Evolutionary conservation across 2,888 invertebrate genomes (phyloP).

Genomic region (Malachius bipustulatus): DNA sequence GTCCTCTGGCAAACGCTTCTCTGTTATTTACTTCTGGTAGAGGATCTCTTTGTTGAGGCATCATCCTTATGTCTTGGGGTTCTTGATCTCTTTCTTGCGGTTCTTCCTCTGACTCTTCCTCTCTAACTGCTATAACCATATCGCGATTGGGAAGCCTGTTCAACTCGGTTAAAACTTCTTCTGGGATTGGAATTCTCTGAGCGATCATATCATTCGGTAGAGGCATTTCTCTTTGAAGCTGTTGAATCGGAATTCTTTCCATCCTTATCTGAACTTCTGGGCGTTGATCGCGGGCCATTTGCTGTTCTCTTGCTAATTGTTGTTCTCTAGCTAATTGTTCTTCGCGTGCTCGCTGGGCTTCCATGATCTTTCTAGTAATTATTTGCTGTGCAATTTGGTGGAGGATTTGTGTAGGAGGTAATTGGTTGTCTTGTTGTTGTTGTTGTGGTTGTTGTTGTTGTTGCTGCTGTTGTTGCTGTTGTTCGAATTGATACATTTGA

Average conservation of each 20-base stretch:
- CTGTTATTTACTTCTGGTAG: slow-evolving; percentile 34
- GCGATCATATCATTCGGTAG: too few relatives aligned
- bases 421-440: slow-evolving; percentile 23
- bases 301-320: slow-evolving; percentile 25
- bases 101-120: slow-evolving; percentile 21
- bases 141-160: slow-evolving; percentile 35
- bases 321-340: slow-evolving; percentile 27
- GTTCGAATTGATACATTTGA: slow-evolving; percentile 20
- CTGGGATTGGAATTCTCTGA: slow-evolving; percentile 40
- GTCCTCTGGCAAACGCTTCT: slow-evolving; percentile 32
- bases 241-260: neutral
- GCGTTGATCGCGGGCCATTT: slow-evolving; percentile 10
- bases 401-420: slow-evolving; percentile 35
- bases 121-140: slow-evolving; percentile 32
- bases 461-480: slow-evolving; percentile 31
- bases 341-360: slow-evolving; percentile 30
- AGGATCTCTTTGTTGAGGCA: slow-evolving; percentile 32
- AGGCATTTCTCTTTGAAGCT: too few relatives aligned
- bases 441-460: slow-evolving; percentile 26
- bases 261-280: slow-evolving; percentile 6
- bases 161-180: slow-evolving; percentile 35
- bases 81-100: slow-evolving; percentile 24
- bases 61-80: slow-evolving; percentile 22
- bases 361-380: slow-evolving; percentile 33
- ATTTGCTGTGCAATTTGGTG: slow-evolving; percentile 38